A percentile compares a stretch with the other conserved stretches of the same genome.
These are phyloP conservation scores for Orthonevra nobilis DNA, from an alignment of 2,888 invertebrate species.

Conservation along the genomic window DNA sequence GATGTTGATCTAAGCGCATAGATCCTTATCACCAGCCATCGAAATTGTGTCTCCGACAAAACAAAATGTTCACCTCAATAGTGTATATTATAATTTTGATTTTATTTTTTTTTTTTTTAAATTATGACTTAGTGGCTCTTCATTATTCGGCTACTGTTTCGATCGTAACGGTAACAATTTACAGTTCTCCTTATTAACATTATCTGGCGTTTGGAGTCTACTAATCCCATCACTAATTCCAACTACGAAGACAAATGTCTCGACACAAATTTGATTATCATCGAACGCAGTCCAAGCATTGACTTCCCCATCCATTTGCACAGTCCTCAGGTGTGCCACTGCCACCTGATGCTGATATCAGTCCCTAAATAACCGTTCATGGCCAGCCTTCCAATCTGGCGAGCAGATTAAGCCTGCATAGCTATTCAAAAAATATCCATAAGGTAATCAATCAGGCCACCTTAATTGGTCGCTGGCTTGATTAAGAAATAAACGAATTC, in stretches of 20 bases:
- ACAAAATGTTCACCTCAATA: no score
- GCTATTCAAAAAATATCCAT: conserved; percentile 55
- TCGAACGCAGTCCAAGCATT: conserved; percentile 18
- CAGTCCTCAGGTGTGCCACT: background rate
- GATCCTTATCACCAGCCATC: no score
- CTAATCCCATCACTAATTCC: conserved; percentile 29
- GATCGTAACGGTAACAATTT: no score
- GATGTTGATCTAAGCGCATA: no score
- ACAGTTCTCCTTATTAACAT: background rate
- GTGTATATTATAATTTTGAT: no score
- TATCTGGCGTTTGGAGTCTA: conserved; percentile 20
- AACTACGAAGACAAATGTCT: conserved; percentile 34
- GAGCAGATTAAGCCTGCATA: conserved; percentile 25
- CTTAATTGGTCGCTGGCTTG: conserved; percentile 55
- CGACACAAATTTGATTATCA: conserved; percentile 16
- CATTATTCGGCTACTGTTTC: no score
- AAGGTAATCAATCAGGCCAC: conserved; percentile 64
- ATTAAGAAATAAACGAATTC: conserved; percentile 59
- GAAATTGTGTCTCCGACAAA: no score
- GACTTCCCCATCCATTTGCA: conserved; percentile 24
- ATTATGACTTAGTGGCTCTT: no score
- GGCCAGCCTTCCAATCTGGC: background rate
- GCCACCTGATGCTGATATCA: conserved; percentile 20
- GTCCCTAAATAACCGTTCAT: conserved; percentile 13
- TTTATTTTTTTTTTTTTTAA: no score